These are phyloP conservation scores for Uloborus plumipes DNA, from an alignment of 2,888 invertebrate genomes.

Conservation along the genomic window DNA sequence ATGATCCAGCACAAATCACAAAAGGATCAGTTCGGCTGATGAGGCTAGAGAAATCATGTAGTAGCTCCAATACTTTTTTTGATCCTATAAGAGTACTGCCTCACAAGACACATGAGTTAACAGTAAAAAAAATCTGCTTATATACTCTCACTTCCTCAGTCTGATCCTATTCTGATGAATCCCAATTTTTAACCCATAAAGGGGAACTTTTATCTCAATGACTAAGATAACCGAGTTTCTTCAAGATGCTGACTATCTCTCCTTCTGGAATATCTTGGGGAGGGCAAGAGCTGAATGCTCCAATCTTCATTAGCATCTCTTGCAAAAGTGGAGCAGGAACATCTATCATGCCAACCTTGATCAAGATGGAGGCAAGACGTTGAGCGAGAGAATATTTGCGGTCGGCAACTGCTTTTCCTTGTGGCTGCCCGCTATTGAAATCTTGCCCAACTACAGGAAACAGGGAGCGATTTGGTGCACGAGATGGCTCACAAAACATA, in stretches of 20 bases:
- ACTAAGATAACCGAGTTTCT: constrained; percentile 27
- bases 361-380: constrained; percentile 54
- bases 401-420: constrained; percentile 5
- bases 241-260: constrained; percentile 42
- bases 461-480: constrained; percentile 27
- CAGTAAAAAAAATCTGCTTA: too few relatives aligned
- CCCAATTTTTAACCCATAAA: too few relatives aligned
- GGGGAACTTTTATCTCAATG: too few relatives aligned
- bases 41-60: too few relatives aligned
- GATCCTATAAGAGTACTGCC: too few relatives aligned
- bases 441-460: constrained; percentile 36
- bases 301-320: constrained; percentile 61
- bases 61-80: too few relatives aligned
- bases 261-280: constrained; percentile 51
- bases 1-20: too few relatives aligned
- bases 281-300: constrained; percentile 51
- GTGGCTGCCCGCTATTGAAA: not conserved
- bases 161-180: too few relatives aligned
- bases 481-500: constrained; percentile 36
- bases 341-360: constrained; percentile 59
- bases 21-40: too few relatives aligned
- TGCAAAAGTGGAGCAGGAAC: constrained; percentile 48
- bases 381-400: constrained; percentile 50
- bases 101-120: too few relatives aligned
- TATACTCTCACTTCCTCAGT: too few relatives aligned